Evolutionary conservation across 1,140 invertebrate species (phyloP).

Genomic region (Micrasema minimum): DNA sequence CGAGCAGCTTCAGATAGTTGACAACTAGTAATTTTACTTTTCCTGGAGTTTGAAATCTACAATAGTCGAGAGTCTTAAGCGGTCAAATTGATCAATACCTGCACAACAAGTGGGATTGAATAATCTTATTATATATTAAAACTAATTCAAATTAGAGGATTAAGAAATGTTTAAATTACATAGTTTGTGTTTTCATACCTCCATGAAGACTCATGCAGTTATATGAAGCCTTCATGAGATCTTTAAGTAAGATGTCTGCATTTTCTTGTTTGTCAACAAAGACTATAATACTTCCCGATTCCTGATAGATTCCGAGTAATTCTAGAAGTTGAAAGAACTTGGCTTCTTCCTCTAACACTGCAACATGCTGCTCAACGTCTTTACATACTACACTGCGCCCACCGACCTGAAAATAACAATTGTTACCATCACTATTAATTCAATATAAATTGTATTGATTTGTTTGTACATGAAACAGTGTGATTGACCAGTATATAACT

Average conservation of each 20-base stretch:
- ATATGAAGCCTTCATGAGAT: constrained; percentile 97
- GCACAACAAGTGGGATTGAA: constrained; percentile 54
- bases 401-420: constrained; percentile 76
- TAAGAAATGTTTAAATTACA: no score
- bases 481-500: neutral
- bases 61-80: constrained; percentile 98
- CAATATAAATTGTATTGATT: neutral
- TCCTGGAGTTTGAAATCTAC: constrained; percentile 97
- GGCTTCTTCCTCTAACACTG: constrained; percentile 94
- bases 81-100: constrained; percentile 97
- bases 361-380: constrained; percentile 96
- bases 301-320: constrained; percentile 93
- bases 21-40: constrained; percentile 84
- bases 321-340: constrained; percentile 98
- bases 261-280: constrained; percentile 99
- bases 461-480: no score
- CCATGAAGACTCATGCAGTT: constrained; percentile 97
- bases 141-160: no score
- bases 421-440: no score
- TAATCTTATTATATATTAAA: no score
- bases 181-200: no score
- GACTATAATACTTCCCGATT: constrained; percentile 93
- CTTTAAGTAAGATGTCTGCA: constrained; percentile 93
- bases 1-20: constrained; percentile 97
- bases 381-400: constrained; percentile 97